Evolutionary conservation across 2,113 vertebrate genomes (phyloP), one percentile per base, ranked within the genome.

Genomic region (Tichodroma muraria): DNA sequence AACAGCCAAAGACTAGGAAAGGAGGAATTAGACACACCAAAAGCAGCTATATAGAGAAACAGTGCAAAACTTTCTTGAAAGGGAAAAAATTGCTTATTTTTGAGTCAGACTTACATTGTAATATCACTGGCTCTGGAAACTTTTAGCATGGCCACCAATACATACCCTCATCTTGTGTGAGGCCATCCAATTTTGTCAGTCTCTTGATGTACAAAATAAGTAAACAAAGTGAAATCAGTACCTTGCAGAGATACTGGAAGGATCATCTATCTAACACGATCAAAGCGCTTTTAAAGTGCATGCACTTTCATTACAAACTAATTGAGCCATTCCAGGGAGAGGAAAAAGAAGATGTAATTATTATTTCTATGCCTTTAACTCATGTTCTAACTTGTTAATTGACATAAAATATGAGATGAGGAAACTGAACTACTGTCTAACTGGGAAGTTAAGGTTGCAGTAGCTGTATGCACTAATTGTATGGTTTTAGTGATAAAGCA

Each of bases 321-420:
- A 63, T 45, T 60, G 38, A 94, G 61, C 33, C 79, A 19, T 69
- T 81, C 27, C 87, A 77, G 33, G 79, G 44, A 83, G 71, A 81
- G 16, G n/a, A 33, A 92, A 96, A 89, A 65, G 79, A 93, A 57
- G 45, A 70, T 28, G 35, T 47, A 69, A 95, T 88, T 94, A 73
- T 52, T 91, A 75, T 88, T 79, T 85, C 79, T 91, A 27, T 72
- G 85, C 95, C 65, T 80, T 64, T 72, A 81, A 63, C 49, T 91
- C 85, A 65, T 66, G 69, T 97, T 95, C 79, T 93, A 84, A 80
- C 86, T 89, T 94, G 69, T 95, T 93, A 96, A 94, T 91, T 96
- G 81, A 60, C 47, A 83, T 81, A 75, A 92, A 96, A 97, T 73
- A 95, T 66, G 92, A 95, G 93, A 94, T 95, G 85, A 93, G 93